Evolutionary conservation across 2,888 invertebrate species (phyloP).

Genomic region (Parnassius glacialis): DNA sequence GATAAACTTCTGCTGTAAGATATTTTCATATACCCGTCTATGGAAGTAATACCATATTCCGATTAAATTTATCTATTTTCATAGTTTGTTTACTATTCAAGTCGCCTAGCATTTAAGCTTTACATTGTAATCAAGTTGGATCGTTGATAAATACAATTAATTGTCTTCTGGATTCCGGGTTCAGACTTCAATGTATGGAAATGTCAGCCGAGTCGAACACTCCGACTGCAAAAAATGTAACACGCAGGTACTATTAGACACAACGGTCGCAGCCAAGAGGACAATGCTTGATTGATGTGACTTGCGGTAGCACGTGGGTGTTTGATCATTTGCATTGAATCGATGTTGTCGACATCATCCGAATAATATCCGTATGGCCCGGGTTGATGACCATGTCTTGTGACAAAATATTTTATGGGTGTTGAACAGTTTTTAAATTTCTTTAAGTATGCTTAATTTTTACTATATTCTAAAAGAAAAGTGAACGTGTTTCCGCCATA

Average conservation of each 20-base stretch:
- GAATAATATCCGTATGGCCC: constrained; percentile 38
- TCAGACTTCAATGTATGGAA: constrained; percentile 60
- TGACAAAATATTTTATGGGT: constrained; percentile 7
- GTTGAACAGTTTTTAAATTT: background rate
- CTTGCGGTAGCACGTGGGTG: constrained; percentile 51
- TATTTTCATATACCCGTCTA: background rate
- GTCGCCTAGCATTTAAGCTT: constrained; percentile 33
- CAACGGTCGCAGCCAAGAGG: constrained; percentile 33
- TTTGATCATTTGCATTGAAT: constrained; percentile 74
- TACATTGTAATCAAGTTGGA: constrained; percentile 38
- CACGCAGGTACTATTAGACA: constrained; percentile 40
- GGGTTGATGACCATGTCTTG: constrained; percentile 50
- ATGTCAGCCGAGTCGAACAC: constrained; percentile 64
- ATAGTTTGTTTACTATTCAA: constrained; percentile 8
- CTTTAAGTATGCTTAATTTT: background rate
- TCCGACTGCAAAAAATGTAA: constrained; percentile 68
- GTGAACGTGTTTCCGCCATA: constrained; percentile 20
- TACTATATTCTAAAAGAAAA: background rate
- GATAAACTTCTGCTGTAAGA: no score
- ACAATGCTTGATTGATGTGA: constrained; percentile 70
- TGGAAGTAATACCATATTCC: background rate
- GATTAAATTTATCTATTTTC: background rate
- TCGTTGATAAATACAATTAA: constrained; percentile 40
- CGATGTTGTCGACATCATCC: constrained; percentile 57
- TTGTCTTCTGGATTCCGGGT: constrained; percentile 67